Evolutionary conservation across 1,140 invertebrate genomes (phyloP).

Genomic region (Drosophila baimaii): DNA sequence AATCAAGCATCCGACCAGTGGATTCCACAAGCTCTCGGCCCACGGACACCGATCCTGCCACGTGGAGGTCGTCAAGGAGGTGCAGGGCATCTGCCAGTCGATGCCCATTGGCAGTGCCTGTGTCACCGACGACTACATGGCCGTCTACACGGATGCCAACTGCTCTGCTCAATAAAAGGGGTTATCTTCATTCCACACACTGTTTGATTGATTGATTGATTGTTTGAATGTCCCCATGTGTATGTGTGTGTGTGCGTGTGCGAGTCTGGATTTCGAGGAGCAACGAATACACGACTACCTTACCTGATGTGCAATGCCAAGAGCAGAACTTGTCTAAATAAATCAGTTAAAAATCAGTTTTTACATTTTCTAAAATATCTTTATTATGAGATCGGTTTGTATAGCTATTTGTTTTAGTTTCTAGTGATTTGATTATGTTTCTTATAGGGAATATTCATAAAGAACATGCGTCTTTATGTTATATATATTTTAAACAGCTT

Average conservation of each 20-base stretch:
- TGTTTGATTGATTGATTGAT: conserved; percentile 32
- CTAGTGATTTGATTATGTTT: neutral
- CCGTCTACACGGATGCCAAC: conserved; percentile 65
- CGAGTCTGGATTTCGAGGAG: conserved; percentile 34
- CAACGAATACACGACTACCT: conserved; percentile 63
- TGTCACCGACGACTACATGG: conserved; percentile 78
- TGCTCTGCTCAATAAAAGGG: conserved; percentile 49
- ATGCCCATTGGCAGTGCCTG: conserved; percentile 71
- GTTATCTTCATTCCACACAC: conserved; percentile 5
- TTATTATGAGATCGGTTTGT: conserved; percentile 58
- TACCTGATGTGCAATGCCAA: conserved; percentile 57
- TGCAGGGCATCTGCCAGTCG: conserved; percentile 70
- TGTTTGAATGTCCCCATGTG: conserved; percentile 13
- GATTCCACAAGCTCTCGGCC: conserved; percentile 63
- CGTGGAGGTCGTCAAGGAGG: conserved; percentile 73
- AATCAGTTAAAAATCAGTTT: conserved; percentile 28
- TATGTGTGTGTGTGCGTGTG: conserved; percentile 34
- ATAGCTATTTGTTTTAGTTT: neutral
- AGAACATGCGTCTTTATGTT: neutral
- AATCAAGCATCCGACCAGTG: conserved; percentile 49
- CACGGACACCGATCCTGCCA: conserved; percentile 62
- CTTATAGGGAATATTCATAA: neutral
- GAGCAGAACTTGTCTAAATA: conserved; percentile 48
- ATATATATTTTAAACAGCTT: neutral
- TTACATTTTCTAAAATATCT: conserved; percentile 39